These are phyloP conservation scores for Sternarchorhynchus goeldii DNA, from an alignment of 2,797 vertebrate genomes.

Conservation along the genomic window DNA sequence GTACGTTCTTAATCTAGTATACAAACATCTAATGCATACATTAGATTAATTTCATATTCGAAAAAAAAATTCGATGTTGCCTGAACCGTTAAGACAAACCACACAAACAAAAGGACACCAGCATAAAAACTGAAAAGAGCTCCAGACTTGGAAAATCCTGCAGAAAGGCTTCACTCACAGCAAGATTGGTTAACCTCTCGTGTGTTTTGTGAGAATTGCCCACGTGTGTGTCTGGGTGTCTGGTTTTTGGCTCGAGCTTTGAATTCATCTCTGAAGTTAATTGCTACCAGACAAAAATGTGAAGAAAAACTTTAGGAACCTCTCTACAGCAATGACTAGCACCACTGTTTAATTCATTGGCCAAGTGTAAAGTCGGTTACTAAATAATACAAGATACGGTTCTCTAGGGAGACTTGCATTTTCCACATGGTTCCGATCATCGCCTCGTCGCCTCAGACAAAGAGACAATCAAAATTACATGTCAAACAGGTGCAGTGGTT, in stretches of 20 bases:
- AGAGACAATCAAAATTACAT: neutral
- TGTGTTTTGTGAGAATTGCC: slow-evolving; percentile 59
- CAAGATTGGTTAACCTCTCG: neutral
- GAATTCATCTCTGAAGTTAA: slow-evolving; percentile 69
- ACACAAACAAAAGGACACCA: no score
- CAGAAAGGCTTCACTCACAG: no score
- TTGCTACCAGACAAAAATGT: slow-evolving; percentile 71
- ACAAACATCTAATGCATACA: no score
- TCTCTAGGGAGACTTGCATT: neutral
- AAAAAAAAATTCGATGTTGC: no score
- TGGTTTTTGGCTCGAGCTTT: slow-evolving; percentile 60
- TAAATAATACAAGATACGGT: neutral
- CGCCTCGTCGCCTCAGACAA: neutral
- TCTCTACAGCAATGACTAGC: slow-evolving; percentile 30
- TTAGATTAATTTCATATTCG: no score
- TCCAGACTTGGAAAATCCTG: no score
- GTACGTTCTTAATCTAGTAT: no score
- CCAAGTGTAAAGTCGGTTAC: slow-evolving; percentile 32
- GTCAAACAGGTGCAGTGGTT: slow-evolving; percentile 37
- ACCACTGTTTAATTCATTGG: slow-evolving; percentile 63
- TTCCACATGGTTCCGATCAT: neutral
- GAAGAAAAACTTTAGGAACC: slow-evolving; percentile 44
- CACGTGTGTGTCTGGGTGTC: slow-evolving; percentile 49
- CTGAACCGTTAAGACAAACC: no score
- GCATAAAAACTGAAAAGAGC: no score